Percentiles rank a stretch among this genome's conserved stretches.
Conservation (phyloP, 2,113 vertebrate species). For the Oncorhynchus masou region DNA sequence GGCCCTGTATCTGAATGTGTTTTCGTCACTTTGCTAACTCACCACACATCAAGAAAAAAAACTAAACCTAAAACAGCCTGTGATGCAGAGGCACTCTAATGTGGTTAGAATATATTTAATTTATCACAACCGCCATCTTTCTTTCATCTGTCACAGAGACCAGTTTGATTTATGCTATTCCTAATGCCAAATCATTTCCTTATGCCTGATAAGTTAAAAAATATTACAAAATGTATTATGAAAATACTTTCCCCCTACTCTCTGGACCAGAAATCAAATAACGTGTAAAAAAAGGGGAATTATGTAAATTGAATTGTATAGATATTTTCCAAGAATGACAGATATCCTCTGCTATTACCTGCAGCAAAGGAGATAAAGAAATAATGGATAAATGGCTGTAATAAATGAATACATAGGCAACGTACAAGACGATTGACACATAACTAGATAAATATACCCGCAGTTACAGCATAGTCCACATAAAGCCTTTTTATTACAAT, state of each 20-base stretch:
- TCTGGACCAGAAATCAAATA: neutral
- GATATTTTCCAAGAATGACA: neutral
- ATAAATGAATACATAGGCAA: no score
- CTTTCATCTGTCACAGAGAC: neutral
- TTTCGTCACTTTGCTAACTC: no score
- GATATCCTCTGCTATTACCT: neutral
- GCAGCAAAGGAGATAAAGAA: no score
- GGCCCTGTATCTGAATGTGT: no score
- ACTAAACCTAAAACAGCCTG: neutral
- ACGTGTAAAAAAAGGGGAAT: no score
- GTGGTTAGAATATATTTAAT: neutral
- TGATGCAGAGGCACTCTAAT: neutral
- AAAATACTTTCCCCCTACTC: neutral
- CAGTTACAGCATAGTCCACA: no score
- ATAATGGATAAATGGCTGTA: no score
- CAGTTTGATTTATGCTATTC: neutral
- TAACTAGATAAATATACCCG: no score
- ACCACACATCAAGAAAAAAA: neutral
- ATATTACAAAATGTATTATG: neutral
- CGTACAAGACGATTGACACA: no score
- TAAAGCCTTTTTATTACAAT: no score
- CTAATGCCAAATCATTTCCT: neutral
- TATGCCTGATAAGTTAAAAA: no score
- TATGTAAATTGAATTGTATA: neutral
- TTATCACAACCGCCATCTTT: neutral